Percentiles rank a stretch among this genome's conserved stretches.
Evolutionary conservation across 2,888 invertebrate genomes (phyloP).

Genomic region (Athetis lepigone): DNA sequence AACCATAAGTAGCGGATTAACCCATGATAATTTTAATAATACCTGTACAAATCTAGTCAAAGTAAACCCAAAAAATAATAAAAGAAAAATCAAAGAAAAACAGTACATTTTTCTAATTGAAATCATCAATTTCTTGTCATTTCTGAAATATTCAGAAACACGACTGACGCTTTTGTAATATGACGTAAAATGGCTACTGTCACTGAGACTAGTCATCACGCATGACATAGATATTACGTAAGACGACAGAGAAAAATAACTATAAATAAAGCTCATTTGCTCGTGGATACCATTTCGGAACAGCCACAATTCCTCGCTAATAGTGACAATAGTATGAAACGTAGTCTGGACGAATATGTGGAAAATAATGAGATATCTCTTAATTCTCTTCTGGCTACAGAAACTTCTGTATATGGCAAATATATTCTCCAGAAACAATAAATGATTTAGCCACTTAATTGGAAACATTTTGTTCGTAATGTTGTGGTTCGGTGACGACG

Average conservation of each 20-base stretch:
- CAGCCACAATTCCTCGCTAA: neutral
- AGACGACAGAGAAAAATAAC: neutral
- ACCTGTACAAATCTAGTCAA: neutral
- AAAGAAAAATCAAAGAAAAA: neutral
- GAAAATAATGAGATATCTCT: conserved; percentile 2
- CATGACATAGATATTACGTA: neutral
- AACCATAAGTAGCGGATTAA: neutral
- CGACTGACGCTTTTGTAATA: neutral
- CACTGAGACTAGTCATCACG: neutral
- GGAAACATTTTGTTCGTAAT: conserved; percentile 1
- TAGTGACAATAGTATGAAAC: neutral
- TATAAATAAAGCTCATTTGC: neutral
- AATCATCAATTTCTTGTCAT: neutral
- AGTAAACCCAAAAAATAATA: neutral
- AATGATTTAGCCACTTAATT: neutral
- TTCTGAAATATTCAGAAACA: neutral
- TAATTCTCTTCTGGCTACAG: neutral
- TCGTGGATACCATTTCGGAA: neutral
- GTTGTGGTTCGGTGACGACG: neutral
- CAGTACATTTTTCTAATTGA: neutral
- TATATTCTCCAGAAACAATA: conserved; percentile 12
- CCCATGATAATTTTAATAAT: neutral
- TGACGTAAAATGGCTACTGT: neutral
- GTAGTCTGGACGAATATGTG: conserved; percentile 5
- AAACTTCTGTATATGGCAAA: conserved; percentile 18